Percentiles rank a stretch among this genome's conserved stretches.
These are phyloP conservation scores for Speoplatyrhinus poulsoni DNA, from an alignment of 2,113 vertebrate genomes.

Conservation along the genomic window DNA sequence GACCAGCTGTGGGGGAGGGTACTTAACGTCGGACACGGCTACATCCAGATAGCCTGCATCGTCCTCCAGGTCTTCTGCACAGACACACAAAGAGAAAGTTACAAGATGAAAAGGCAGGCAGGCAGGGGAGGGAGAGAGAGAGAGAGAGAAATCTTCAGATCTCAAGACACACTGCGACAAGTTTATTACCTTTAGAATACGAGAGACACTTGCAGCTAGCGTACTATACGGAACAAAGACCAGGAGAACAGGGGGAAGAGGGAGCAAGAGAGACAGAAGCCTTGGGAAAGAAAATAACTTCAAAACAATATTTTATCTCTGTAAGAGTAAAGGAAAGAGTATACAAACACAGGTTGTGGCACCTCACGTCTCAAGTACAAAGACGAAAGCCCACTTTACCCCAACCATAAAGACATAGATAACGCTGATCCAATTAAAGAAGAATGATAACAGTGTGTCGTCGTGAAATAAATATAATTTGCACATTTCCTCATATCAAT, in stretches of 20 bases:
- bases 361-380: conserved; percentile 50
- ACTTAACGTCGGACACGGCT: conserved; percentile 82
- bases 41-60: conserved; percentile 92
- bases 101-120: neutral
- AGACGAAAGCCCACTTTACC: conserved; percentile 36
- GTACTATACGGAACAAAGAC: neutral
- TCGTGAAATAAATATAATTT: conserved; percentile 36
- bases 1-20: conserved; percentile 86
- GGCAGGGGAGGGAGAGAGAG: conserved; percentile 4
- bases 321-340: conserved; percentile 37
- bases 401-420: conserved; percentile 36
- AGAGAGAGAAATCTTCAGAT: conserved; percentile 39
- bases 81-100: conserved; percentile 21
- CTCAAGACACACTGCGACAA: conserved; percentile 48
- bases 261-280: conserved; percentile 13
- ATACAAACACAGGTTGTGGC: conserved; percentile 30
- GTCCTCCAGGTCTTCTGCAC: conserved; percentile 88
- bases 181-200: conserved; percentile 63
- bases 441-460: conserved; percentile 47
- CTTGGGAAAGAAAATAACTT: conserved; percentile 10
- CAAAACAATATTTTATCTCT: conserved; percentile 52
- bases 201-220: conserved; percentile 40
- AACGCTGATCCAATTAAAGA: conserved; percentile 58
- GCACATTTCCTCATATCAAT: conserved; percentile 48
- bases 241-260: neutral